Evolutionary conservation across 1,140 invertebrate genomes (phyloP), one percentile per base, ranked within the genome.

Genomic region (Anastatus disparis): DNA sequence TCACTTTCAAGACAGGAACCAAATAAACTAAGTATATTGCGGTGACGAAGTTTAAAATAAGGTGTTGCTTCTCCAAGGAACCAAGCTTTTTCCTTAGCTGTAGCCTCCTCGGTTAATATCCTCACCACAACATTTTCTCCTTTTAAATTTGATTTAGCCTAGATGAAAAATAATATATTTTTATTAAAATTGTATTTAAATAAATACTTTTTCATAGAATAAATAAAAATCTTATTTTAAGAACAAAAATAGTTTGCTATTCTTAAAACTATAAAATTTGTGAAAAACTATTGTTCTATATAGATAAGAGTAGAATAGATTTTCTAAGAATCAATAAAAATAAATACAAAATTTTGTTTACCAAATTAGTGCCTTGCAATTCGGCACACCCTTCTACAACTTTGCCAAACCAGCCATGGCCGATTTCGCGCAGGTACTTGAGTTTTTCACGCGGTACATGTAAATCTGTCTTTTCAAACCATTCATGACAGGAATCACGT

Each of bases 401-500:
- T 72, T 85, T 91, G 42, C 94, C 95, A 87, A 95, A 97, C 94
- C 94, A 95, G 24, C 94, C 94, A 76, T 89, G 89, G 6, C 94
- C 94, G 52, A 95, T 88, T 85, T 95, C 94, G 76, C 90, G 89
- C 1, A 95, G 87, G 81, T 95, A 97, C 77, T 94, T 92, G 48
- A 96, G 82, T 77, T 92, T 90, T 72, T 90, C 90, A 74, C 94
- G 87, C 0, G 94, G 92, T 77, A 95, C 93, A 80, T 94, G 91
- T 55, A 87, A 87, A 48, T 89, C 86, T 1, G 86, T 83, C 13
- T 88, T 87, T 72, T 88, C 89, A 29, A 82, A 84, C 84, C 84
- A 86, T 63, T 86, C 83, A 24, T 73, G 70, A 46, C 76, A 80
- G 10, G 78, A 74, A 17, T 77, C 75, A 8, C 68, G 71, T 22